These are phyloP conservation scores for Danio jaintianensis DNA, from an alignment of 2,797 vertebrate genomes.

Conservation along the genomic window DNA sequence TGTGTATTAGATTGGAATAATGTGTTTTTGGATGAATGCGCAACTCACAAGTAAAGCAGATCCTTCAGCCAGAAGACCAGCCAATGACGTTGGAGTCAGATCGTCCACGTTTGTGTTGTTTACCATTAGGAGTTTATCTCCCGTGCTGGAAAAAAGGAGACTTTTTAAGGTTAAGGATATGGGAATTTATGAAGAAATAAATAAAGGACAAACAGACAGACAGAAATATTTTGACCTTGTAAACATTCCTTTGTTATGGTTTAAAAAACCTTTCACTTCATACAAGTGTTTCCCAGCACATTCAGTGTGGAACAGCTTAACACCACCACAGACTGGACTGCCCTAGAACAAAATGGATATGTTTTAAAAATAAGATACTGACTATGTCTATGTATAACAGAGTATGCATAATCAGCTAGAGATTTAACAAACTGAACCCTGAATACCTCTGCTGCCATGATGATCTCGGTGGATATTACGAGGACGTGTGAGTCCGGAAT, in stretches of 20 bases:
- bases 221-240: slow-evolving; percentile 69
- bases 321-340: slow-evolving; percentile 63
- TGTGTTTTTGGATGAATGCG: background rate
- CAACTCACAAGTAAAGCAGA: slow-evolving; percentile 74
- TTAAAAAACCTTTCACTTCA: slow-evolving; percentile 73
- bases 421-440: background rate
- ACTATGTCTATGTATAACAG: background rate
- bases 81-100: slow-evolving; percentile 71
- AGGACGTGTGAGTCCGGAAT: background rate
- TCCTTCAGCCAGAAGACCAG: slow-evolving; percentile 62
- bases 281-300: slow-evolving; percentile 77
- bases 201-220: background rate
- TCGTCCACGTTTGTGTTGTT: slow-evolving; percentile 67
- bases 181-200: background rate
- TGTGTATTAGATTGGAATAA: too few species aligned
- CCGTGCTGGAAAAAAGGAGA: slow-evolving; percentile 63
- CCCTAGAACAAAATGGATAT: slow-evolving; percentile 59
- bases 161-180: background rate
- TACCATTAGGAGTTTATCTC: slow-evolving; percentile 76
- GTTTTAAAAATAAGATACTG: background rate
- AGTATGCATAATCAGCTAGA: background rate
- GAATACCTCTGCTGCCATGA: slow-evolving; percentile 24
- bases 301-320: slow-evolving; percentile 70
- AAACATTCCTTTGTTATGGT: slow-evolving; percentile 60
- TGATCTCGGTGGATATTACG: background rate